These are phyloP conservation scores for Erynnis tages DNA, from an alignment of 2,888 invertebrate genomes.

Conservation along the genomic window DNA sequence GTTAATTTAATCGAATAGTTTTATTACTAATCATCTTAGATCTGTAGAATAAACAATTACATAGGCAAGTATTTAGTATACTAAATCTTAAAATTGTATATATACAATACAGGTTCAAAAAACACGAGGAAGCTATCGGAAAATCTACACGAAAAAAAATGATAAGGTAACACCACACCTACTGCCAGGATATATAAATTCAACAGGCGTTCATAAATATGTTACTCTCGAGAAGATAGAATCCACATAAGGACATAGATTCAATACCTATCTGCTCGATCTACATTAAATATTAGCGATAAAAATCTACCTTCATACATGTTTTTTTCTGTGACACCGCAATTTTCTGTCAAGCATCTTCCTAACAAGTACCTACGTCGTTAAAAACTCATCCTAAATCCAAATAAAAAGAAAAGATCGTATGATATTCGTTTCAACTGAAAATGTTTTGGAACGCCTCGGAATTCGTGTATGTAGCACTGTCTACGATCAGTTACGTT, in stretches of 20 bases:
- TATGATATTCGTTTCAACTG: background rate
- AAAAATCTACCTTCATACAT: constrained; percentile 15
- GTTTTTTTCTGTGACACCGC: constrained; percentile 11
- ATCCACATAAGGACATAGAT: constrained; percentile 22
- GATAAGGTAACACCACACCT: constrained; percentile 30
- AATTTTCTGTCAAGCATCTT: background rate
- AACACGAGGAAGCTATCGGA: constrained; percentile 22
- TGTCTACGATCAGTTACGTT: background rate
- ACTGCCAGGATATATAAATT: constrained; percentile 30
- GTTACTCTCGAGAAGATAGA: constrained; percentile 24
- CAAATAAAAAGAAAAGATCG: too few species aligned
- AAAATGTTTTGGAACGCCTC: constrained; percentile 3
- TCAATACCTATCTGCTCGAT: background rate
- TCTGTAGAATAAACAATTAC: too few species aligned
- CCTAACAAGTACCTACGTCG: too few species aligned
- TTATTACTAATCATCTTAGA: too few species aligned
- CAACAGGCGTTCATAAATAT: constrained; percentile 17
- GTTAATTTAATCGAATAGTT: too few species aligned
- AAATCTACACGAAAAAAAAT: constrained; percentile 27
- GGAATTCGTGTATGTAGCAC: background rate
- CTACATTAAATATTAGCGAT: constrained; percentile 29
- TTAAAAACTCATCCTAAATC: too few species aligned
- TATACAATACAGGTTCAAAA: background rate
- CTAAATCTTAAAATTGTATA: too few species aligned
- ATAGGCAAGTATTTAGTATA: too few species aligned